Evolutionary conservation across 2,888 invertebrate species (phyloP), one percentile per base, ranked within the genome.

Genomic region (Ellobium chinense): DNA sequence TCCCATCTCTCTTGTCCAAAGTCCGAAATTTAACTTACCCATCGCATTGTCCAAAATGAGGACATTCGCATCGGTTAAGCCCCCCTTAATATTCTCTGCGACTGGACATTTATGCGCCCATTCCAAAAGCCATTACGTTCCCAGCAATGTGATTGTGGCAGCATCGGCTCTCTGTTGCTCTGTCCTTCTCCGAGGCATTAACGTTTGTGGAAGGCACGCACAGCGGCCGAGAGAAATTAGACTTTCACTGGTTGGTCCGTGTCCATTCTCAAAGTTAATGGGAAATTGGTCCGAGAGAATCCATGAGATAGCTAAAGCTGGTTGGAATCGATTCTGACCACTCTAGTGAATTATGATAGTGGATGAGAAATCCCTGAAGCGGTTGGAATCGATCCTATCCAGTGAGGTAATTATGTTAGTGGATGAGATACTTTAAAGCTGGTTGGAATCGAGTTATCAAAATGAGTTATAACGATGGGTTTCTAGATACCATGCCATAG

Each of bases 101-200:
- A 63, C 65, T 65, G 74, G 74, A 39, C 63, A 65, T 62, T 75
- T 75, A 75, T 75, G 63, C 56, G 46, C 65, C 74, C 74, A 75
- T 75, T 75, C 65, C 39, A 63, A 54, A 75, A 75, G 74, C 74
- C 74, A 75, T 75, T 75, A 75, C 37, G 74, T 56, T 39, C n/a
- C 31, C 63, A 63, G 74, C 63, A 75, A 75, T 75, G 63, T 75
- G 74, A 75, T 65, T 65, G 63, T 65, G 65, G n/a, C 37, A 9
- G 31, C 46, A n/a, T 63, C 37, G 46, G 31, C 31, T 31, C 39
- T 65, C 70, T 58, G 34, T 21, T n/a, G n/a, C 24, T 24, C 39
- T 70, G 58, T 70, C 54, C 70, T 24, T 70, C 70, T 70, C 56
- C 58, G 18, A 2, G 36, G 58, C 70, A 70, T 70, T 70, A 70